Conservation (phyloP, 2,113 vertebrate species). For the Stegostoma tigrinum region DNA sequence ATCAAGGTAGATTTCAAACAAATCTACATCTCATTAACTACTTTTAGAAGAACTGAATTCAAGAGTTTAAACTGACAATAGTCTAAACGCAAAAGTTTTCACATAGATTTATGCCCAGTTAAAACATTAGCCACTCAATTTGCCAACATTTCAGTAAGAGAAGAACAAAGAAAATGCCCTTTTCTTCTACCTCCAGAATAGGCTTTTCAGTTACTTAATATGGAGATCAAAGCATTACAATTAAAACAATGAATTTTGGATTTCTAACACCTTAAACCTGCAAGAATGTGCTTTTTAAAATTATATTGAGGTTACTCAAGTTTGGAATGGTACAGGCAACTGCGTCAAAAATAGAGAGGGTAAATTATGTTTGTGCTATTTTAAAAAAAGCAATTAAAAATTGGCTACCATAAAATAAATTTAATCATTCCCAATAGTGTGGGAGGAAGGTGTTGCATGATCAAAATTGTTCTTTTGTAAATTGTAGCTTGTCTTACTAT, state of each 20-base stretch:
- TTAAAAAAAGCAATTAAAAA: neutral
- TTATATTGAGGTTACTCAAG: neutral
- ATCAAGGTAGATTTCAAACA: neutral
- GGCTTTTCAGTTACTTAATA: neutral
- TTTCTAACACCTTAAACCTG: neutral
- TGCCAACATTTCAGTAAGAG: neutral
- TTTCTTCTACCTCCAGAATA: neutral
- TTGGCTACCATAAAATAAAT: conserved; percentile 10
- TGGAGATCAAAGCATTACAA: neutral
- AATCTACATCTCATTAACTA: neutral
- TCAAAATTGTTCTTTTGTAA: neutral
- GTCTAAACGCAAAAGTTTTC: neutral
- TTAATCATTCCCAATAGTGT: neutral
- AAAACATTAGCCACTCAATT: neutral
- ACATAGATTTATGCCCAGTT: neutral
- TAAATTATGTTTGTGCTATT: neutral
- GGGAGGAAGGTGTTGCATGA: neutral
- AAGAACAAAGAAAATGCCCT: neutral
- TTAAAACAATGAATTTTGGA: neutral
- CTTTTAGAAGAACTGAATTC: neutral
- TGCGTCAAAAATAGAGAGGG: neutral
- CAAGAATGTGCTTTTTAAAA: neutral
- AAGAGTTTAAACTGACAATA: neutral
- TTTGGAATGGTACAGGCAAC: neutral
- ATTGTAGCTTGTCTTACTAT: neutral